Base-by-base conservation (phyloP, 1,140 invertebrate genomes). In the Bemisia tabaci region DNA sequence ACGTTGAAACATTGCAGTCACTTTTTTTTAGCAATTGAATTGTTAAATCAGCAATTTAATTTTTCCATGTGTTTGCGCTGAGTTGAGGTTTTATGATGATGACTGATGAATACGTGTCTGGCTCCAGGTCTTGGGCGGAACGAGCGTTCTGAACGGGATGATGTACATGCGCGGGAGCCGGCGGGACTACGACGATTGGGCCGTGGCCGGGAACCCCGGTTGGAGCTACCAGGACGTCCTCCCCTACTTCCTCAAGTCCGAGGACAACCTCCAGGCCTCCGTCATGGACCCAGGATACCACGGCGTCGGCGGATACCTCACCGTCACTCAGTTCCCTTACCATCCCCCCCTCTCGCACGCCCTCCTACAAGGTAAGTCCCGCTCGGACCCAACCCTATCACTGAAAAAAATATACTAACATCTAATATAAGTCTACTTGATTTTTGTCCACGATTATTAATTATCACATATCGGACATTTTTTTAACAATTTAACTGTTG, bases 111-210 rank as follows among this genome's bases (percentile, higher is more conserved):
- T n/a, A n/a, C n/a, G n/a, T n/a, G n/a, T n/a, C n/a, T n/a, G n/a
- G n/a, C n/a, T 72, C 17, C 71, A 87, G 85, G 89, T 92, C 0
- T 75, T 94, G 1, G 94, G 94, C 22, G 95, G 95, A 1, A 95
- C 92, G 0, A 94, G 92, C 26, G 91, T 94, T 0, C 85, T 98
- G 78, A 98, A 98, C 76, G 94, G 93, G 1, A 97, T 98, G 94
- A 94, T 94, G 78, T 97, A 98, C 76, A 93, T 97, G 67, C 82
- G 95, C 62, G 95, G 95, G 1, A 90, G 94, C 71, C 83, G 87
- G 12, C 85, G 85, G 70, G 95, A 98, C 77, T 98, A 89, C 77
- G 91, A 98, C 74, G 80, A 86, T 62, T 98, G 95, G 95, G 89
- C 89, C 9, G 82, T 81, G 2, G 79, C 87, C 62, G 95, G 95